Evolutionary conservation across 2,888 invertebrate species (phyloP), one percentile per base, ranked within the genome.

Genomic region (Acheta domesticus): DNA sequence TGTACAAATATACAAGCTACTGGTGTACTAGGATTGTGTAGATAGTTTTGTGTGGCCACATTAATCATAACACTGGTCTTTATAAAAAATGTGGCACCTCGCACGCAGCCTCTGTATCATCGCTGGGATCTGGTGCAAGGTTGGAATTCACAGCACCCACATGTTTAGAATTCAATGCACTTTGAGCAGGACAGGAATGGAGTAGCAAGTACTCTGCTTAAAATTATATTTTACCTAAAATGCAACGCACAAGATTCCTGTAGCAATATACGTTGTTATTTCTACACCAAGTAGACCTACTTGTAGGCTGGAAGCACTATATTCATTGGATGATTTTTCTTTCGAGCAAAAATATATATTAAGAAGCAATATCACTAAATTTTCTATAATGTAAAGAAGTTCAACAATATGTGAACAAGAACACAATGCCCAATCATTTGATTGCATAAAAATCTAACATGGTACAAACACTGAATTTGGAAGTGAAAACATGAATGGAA

Each of bases 1-100:
- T 62, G 62, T 62, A 62, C 62, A 62, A 62, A 62, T 62, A 62
- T 62, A 62, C 62, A 62, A 62, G 62, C 62, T 62, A 62, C 62
- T 62, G 62, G 62, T 62, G 62, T 62, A 62, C 62, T 62, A 62
- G 62, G n/a, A n/a, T 62, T 62, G 62, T n/a, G n/a, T 62, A 62
- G 62, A 62, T 62, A 62, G 62, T n/a, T 62, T 62, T 62, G 62
- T 62, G 62, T 62, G 62, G 62, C 62, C 62, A 62, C 62, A n/a
- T 36, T 36, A 62, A 62, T 62, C n/a, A 62, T 62, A 62, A n/a
- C n/a, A 62, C n/a, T 16, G 62, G 62, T 62, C 62, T 62, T 62
- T 62, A 62, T 14, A n/a, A 62, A 62, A 62, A 62, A 14, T 62
- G 62, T 62, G 62, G 62, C 62, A 62, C 62, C 62, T 62, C 62